Conservation (phyloP, 2,113 vertebrate genomes). For the Acanthisitta chloris region DNA sequence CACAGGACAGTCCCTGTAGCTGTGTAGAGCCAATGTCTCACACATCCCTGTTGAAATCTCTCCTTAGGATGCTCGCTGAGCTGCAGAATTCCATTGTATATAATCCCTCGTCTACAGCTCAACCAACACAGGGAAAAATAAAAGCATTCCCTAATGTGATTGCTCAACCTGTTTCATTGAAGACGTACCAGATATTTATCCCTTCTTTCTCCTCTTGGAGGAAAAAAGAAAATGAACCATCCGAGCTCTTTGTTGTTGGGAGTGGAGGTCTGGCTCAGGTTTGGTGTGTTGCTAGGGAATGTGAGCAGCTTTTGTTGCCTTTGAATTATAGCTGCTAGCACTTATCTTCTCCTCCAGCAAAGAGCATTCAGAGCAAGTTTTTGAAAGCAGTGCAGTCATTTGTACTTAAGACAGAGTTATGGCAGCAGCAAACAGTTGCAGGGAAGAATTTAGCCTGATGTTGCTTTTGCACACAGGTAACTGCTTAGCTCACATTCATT, state of each 20-base stretch:
- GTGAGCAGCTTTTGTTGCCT: conserved; percentile 3
- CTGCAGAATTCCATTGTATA: not conserved
- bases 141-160: not conserved
- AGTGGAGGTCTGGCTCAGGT: not conserved
- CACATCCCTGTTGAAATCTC: not conserved
- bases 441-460: not conserved
- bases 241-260: not conserved
- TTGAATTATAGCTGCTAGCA: conserved; percentile 31
- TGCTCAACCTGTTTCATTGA: not conserved
- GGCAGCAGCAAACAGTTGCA: not conserved
- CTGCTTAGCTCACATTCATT: not conserved
- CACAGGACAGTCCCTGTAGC: not conserved
- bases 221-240: not conserved
- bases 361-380: conserved; percentile 18
- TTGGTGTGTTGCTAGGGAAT: conserved; percentile 15
- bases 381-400: conserved; percentile 33
- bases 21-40: not conserved
- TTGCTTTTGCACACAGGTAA: not conserved
- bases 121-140: not conserved
- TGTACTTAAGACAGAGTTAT: conserved; percentile 42
- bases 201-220: not conserved
- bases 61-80: not conserved
- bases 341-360: conserved; percentile 43
- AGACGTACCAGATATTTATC: not conserved
- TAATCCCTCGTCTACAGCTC: not conserved